A percentile compares a stretch with the other conserved stretches of the same genome.
These are phyloP conservation scores for Oscheius sp. DNA, from an alignment of 2,888 invertebrate species.

Conservation along the genomic window DNA sequence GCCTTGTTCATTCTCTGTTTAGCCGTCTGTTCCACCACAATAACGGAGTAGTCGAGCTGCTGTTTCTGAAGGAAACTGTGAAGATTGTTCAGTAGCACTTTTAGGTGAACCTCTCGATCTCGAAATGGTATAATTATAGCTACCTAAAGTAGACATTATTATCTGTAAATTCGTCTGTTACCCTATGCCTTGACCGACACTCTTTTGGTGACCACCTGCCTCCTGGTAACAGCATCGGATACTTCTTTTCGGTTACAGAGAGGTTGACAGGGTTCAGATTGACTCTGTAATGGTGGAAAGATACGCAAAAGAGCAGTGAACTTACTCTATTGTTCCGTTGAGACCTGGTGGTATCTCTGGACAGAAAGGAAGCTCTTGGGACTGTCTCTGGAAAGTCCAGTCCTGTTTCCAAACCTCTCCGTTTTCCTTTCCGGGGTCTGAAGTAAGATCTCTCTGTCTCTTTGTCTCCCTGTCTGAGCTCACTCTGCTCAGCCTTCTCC, in stretches of 20 bases:
- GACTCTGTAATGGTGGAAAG: background rate
- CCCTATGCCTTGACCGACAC: background rate
- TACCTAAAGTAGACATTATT: conserved; percentile 33
- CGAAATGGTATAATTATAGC: conserved; percentile 91
- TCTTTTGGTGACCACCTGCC: background rate
- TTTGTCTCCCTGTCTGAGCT: too few relatives aligned
- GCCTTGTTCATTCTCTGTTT: conserved; percentile 85
- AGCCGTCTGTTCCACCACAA: conserved; percentile 85
- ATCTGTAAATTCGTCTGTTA: background rate
- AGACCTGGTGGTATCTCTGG: background rate
- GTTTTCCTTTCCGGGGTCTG: background rate
- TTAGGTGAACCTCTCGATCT: conserved; percentile 77
- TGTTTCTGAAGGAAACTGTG: conserved; percentile 92
- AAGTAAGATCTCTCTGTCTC: too few relatives aligned
- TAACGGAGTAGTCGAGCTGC: conserved; percentile 92
- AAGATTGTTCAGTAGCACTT: conserved; percentile 85
- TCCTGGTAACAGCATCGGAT: background rate
- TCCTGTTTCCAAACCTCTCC: background rate
- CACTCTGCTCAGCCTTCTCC: background rate
- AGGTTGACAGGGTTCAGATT: background rate
- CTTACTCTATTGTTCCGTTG: background rate
- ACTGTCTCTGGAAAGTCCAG: conserved; percentile 3
- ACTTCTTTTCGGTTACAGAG: background rate
- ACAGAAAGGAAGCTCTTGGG: background rate
- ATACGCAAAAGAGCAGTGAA: background rate